phyloP scores from a whole-genome alignment of 2,797 vertebrate species.

The Tokudaia tokunoshimensis region DNA sequence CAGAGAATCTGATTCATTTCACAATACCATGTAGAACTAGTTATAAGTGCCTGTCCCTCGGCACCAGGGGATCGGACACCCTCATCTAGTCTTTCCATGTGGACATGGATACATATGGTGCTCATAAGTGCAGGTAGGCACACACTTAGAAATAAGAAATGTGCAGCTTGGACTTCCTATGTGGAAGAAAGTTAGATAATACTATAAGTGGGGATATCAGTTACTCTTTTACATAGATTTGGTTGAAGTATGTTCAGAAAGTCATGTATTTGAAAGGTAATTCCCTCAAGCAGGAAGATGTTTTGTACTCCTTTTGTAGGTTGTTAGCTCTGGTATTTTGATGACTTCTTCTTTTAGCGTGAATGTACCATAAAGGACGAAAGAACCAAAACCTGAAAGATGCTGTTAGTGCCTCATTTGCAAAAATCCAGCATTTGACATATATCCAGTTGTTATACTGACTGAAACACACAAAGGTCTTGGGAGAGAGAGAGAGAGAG shows the following conservation, averaged over 20 bases:
- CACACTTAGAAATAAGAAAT: neutral
- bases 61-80: neutral
- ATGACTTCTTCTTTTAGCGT: neutral
- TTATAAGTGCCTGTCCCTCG: neutral
- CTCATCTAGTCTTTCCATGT: neutral
- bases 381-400: neutral
- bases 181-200: neutral
- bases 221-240: neutral
- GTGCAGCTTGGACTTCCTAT: neutral
- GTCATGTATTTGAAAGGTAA: neutral
- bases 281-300: neutral
- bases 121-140: neutral
- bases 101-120: no score
- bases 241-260: neutral
- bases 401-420: neutral
- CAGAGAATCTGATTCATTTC: neutral
- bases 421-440: neutral
- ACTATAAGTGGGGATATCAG: neutral
- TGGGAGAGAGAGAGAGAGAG: no score
- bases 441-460: neutral
- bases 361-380: neutral
- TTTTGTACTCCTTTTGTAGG: neutral
- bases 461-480: neutral
- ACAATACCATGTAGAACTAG: neutral
- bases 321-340: neutral